Conservation (phyloP, 2,888 invertebrate genomes). For the Eumacrocentrus americanus region DNA sequence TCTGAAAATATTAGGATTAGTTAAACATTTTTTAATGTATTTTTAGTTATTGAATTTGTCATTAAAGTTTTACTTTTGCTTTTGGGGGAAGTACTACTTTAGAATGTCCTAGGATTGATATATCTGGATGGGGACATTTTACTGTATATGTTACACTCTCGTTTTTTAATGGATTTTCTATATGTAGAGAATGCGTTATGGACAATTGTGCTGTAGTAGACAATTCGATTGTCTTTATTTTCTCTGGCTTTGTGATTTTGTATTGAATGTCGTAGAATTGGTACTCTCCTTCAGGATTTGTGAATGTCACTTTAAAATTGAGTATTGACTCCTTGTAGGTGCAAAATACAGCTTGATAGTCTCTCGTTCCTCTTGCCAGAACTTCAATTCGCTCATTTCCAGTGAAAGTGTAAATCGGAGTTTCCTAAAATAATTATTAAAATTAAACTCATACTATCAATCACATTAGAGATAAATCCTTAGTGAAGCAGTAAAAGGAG, state of each 20-base stretch:
- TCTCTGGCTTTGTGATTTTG: constrained; percentile 43
- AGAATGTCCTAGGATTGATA: constrained; percentile 37
- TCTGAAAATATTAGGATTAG: neutral
- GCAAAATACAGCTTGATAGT: constrained; percentile 42
- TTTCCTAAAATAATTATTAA: constrained; percentile 10
- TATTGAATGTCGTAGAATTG: constrained; percentile 49
- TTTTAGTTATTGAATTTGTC: neutral
- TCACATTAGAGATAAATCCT: constrained; percentile 18
- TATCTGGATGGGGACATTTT: constrained; percentile 35
- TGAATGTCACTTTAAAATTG: constrained; percentile 46
- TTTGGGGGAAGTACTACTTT: constrained; percentile 33
- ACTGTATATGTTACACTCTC: constrained; percentile 33
- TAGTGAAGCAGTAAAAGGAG: too few species aligned
- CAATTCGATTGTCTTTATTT: constrained; percentile 43
- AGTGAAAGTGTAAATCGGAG: constrained; percentile 36
- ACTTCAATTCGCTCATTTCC: constrained; percentile 43
- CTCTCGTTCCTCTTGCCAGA: constrained; percentile 40
- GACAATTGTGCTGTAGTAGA: constrained; percentile 38
- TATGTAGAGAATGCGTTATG: constrained; percentile 35
- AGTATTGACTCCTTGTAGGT: constrained; percentile 42
- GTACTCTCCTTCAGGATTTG: constrained; percentile 41
- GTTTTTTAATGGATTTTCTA: constrained; percentile 44
- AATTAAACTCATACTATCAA: neutral
- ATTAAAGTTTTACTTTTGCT: neutral
- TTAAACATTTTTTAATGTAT: neutral